Conservation (phyloP, 2,888 invertebrate species). For the Cerastis rubricosa region DNA sequence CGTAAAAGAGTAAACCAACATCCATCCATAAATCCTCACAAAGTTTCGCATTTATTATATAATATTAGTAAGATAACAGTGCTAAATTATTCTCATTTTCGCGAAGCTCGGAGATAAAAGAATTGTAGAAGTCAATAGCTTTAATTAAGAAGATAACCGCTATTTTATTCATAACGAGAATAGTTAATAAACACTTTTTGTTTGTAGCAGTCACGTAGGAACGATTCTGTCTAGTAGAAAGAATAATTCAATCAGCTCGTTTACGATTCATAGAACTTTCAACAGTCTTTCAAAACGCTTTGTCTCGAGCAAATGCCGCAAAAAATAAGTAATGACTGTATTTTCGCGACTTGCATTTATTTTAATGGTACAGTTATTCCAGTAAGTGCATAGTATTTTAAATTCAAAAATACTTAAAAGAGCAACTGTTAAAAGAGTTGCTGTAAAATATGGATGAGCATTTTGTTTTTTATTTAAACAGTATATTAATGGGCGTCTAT, state of each 20-base stretch:
- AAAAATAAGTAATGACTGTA: neutral
- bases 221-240: neutral
- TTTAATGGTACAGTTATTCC: neutral
- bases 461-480: neutral
- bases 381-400: neutral
- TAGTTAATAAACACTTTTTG: constrained; percentile 30
- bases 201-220: constrained; percentile 15
- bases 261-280: constrained; percentile 2
- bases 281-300: neutral
- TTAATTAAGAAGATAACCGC: constrained; percentile 32
- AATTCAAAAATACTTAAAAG: neutral
- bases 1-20: no score
- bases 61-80: neutral
- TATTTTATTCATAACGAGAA: constrained; percentile 24
- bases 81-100: constrained; percentile 31
- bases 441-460: neutral
- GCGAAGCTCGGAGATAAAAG: constrained; percentile 30
- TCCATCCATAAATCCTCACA: no score
- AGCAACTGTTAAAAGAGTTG: neutral
- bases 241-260: constrained; percentile 14
- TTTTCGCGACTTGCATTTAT: neutral
- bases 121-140: constrained; percentile 18
- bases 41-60: no score
- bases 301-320: neutral
- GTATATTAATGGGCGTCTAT: neutral